Conservation (phyloP, 2,888 invertebrate species). For the Cyaniris semiargus region DNA sequence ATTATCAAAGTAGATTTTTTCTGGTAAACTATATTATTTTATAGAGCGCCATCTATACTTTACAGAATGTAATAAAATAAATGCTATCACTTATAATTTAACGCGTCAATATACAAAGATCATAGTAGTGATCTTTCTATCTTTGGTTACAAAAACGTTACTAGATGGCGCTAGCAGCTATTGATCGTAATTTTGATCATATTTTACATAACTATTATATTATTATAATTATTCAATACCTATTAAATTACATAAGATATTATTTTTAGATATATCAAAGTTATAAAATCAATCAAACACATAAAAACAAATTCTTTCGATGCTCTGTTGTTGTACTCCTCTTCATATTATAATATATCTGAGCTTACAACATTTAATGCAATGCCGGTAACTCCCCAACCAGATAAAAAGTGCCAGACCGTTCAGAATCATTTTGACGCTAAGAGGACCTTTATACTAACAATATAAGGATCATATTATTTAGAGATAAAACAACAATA, state of each 20-base stretch:
- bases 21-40: background rate
- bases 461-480: background rate
- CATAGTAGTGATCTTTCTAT: background rate
- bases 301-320: too few species aligned
- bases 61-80: background rate
- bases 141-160: background rate
- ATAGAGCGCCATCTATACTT: background rate
- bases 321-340: too few species aligned
- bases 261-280: too few species aligned
- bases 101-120: background rate
- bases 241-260: too few species aligned
- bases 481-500: background rate
- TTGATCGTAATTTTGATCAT: background rate
- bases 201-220: background rate
- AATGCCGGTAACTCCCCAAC: background rate
- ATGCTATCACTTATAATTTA: background rate
- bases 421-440: background rate
- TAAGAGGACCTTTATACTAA: background rate
- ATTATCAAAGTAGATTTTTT: too few species aligned
- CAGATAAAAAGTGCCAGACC: background rate
- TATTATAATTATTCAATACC: too few species aligned
- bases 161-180: background rate
- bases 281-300: too few species aligned
- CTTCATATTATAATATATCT: background rate
- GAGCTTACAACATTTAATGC: background rate